Evolutionary conservation across 2,888 invertebrate genomes (phyloP), one percentile per base, ranked within the genome.

Genomic region (Cheilosia urbana): DNA sequence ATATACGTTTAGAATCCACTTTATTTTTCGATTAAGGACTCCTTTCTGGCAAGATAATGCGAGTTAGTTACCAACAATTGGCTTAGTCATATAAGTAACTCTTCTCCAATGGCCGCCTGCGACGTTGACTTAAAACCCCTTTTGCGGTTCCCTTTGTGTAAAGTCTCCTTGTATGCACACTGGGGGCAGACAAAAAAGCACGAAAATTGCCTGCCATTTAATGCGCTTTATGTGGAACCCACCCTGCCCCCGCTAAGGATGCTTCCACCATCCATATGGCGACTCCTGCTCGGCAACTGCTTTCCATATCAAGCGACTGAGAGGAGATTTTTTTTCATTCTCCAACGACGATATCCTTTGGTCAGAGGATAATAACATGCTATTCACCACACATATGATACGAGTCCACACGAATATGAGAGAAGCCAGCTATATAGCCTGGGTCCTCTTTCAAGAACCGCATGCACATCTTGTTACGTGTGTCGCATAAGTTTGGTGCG

Each of bases 191-290:
- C 24, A 60, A 45, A 66, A 71, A 66, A 66, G 80, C 76, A 71
- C 71, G 71, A 80, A 85, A 81, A 85, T 81, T 81, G 85, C 85
- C 81, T 85, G 85, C 71, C 81, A 76, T 81, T 85, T 85, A 81
- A 85, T 76, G 72, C 76, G 72, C 76, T 85, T 85, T 80, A 76
- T 85, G 49, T 76, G 71, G 68, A 6, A 19, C 13, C 65, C 5
- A 1, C 5, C 75, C 76, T 30, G 2, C 63, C 37, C 21, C 11
- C 21, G 34, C 21, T 27, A 6, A 27, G 27, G 27, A 19, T 34
- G 11, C 34, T 34, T 3, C 3, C 34, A 34, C 34, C 3, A 37
- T 11, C 68, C 78, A 40, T 78, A 34, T 49, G 60, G 42, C 24
- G 27, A 27, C 51, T 51, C 13, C 24, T 51, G 21, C 51, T 68